These are phyloP conservation scores for Lacerta bilineata DNA, from an alignment of 2,797 vertebrate species.

Conservation along the genomic window DNA sequence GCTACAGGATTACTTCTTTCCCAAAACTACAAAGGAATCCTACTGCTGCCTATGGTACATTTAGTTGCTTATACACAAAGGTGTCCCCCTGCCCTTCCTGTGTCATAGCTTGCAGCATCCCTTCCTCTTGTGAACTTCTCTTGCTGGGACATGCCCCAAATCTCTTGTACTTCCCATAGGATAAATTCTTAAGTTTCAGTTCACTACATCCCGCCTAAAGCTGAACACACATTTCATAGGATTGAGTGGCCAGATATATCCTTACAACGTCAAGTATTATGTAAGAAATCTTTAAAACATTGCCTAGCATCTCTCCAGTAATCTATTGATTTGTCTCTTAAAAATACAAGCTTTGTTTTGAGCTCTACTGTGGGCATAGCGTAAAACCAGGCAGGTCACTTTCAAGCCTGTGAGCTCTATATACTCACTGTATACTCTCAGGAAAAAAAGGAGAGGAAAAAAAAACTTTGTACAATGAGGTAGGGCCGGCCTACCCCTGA, in stretches of 20 bases:
- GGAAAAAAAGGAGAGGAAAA: neutral
- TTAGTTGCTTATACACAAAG: neutral
- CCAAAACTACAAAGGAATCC: neutral
- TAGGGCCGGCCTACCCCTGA: too few relatives aligned
- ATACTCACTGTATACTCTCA: too few relatives aligned
- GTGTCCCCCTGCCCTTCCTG: neutral
- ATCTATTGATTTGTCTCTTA: neutral
- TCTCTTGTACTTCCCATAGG: neutral
- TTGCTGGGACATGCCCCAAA: neutral
- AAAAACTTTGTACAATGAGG: too few relatives aligned
- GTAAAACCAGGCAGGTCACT: too few relatives aligned
- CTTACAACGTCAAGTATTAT: neutral
- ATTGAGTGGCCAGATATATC: neutral
- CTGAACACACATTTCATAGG: neutral
- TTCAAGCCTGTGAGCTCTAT: neutral
- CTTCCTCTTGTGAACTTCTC: neutral
- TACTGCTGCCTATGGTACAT: neutral
- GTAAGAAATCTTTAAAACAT: neutral
- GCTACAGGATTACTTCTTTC: too few relatives aligned
- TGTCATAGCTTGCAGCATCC: neutral
- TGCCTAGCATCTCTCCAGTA: neutral
- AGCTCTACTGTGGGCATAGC: neutral
- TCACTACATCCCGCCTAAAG: neutral
- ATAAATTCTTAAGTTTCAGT: constrained; percentile 1
- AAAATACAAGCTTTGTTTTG: neutral